Conservation (phyloP, 2,113 vertebrate species). For the Meleagris gallopavo region DNA sequence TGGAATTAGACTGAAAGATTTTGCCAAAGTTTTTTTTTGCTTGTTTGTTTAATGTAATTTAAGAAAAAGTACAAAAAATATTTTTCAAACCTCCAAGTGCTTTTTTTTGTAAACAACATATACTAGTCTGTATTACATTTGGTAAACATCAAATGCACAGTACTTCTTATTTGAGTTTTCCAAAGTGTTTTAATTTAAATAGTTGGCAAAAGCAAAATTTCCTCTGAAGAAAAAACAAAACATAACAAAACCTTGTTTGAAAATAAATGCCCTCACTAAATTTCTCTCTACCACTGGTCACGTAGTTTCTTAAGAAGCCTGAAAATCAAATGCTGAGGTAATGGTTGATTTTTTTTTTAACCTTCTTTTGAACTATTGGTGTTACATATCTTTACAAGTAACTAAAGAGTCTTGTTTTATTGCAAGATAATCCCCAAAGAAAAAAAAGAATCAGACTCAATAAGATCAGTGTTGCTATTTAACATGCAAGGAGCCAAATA, state of each 20-base stretch:
- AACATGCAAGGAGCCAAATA: too few relatives aligned
- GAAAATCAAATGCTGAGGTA: background rate
- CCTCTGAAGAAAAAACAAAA: background rate
- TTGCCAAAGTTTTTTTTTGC: background rate
- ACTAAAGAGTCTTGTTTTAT: background rate
- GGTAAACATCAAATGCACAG: background rate
- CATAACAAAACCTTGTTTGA: background rate
- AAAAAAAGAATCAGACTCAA: background rate
- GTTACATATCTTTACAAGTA: background rate
- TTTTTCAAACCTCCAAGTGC: background rate
- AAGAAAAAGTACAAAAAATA: slow-evolving; percentile 6
- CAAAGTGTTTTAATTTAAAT: background rate
- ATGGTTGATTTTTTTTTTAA: background rate
- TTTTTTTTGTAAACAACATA: background rate
- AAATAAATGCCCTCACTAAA: background rate
- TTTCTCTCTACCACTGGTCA: background rate
- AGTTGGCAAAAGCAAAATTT: background rate
- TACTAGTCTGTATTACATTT: background rate
- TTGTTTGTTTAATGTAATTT: background rate
- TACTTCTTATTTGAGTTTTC: background rate
- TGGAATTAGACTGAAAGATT: background rate
- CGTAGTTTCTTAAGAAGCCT: background rate
- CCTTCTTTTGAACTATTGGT: background rate
- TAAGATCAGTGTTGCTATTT: background rate
- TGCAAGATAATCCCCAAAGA: background rate